phyloP scores from a whole-genome alignment of 2,888 invertebrate species.

The Dryobota labecula region DNA sequence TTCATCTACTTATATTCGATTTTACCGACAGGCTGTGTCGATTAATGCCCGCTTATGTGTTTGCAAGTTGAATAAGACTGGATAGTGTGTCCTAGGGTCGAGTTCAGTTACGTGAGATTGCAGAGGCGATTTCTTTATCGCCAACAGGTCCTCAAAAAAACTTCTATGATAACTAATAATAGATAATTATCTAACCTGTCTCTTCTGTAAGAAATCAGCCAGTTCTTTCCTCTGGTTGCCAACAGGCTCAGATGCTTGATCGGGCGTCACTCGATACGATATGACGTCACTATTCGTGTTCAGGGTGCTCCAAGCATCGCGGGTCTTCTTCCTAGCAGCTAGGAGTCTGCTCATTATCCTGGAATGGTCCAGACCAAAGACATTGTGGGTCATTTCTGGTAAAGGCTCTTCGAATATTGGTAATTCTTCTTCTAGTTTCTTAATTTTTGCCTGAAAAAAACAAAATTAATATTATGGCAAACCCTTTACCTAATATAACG shows the following conservation, averaged over 20 bases:
- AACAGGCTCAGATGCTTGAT: slow-evolving; percentile 66
- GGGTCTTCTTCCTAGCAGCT: slow-evolving; percentile 88
- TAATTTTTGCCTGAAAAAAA: slow-evolving; percentile 82
- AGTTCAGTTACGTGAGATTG: background rate
- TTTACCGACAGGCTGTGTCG: no score
- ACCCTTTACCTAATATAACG: background rate
- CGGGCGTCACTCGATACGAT: slow-evolving; percentile 75
- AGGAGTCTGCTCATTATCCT: slow-evolving; percentile 91
- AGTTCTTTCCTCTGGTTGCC: slow-evolving; percentile 87
- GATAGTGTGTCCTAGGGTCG: background rate
- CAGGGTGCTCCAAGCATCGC: slow-evolving; percentile 88
- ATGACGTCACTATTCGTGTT: slow-evolving; percentile 74
- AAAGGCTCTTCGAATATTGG: slow-evolving; percentile 84
- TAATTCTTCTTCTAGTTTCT: slow-evolving; percentile 79
- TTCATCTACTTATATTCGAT: no score
- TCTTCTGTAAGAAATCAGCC: slow-evolving; percentile 88
- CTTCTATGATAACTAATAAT: no score
- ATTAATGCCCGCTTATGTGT: no score
- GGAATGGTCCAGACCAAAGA: slow-evolving; percentile 93
- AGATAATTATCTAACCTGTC: slow-evolving; percentile 87
- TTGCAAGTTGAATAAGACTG: no score
- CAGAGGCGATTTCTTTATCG: no score
- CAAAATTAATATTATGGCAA: background rate
- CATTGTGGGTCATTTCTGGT: slow-evolving; percentile 93
- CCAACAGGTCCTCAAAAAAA: no score